Base-by-base conservation (phyloP, 2,113 vertebrate species). In the Origma solitaria region DNA sequence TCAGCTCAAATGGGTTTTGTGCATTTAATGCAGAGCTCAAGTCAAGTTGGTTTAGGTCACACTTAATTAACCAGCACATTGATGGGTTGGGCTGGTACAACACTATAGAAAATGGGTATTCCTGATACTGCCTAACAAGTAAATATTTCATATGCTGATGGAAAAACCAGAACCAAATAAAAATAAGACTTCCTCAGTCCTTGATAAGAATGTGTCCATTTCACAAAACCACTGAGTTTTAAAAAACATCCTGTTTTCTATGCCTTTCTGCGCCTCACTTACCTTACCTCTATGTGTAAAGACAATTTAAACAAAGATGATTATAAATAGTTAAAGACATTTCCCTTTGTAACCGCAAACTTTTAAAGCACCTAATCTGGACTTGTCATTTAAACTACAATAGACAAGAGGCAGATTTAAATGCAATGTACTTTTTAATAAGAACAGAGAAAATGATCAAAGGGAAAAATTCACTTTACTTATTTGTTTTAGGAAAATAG, bases 11-110 rank as follows among this genome's bases (percentile, higher is more conserved):
- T 98, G 97, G 97, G 98, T 98, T 98, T 98, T 98, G 97, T 98
- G 98, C 98, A 98, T 98, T 98, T 98, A 98, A 98, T 98, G 98
- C 97, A 92, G 97, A 98, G 97, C 97, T 98, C 97, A 98, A 98
- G 98, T 98, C 98, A 98, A 97, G 98, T 98, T 98, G 98, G 98
- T 98, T 98, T 98, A 98, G 98, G 98, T 98, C 98, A 98, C 97
- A 98, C 98, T 98, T 98, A 98, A 98, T 98, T 98, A 98, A 97
- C 97, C 97, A 98, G 97, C 95, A 96, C 97, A 96, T 88, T 97
- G 97, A 98, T 98, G 98, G 98, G 96, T 89, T 95, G 91, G 95
- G 96, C 94, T 75, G 60, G 94, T 97, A 84, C 51, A 95, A 96
- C 96, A 97, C 97, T 96, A 97, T 76, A 84, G 97, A 97, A 98